Evolutionary conservation across 2,797 vertebrate genomes (phyloP).

Genomic region (Karalla daura): DNA sequence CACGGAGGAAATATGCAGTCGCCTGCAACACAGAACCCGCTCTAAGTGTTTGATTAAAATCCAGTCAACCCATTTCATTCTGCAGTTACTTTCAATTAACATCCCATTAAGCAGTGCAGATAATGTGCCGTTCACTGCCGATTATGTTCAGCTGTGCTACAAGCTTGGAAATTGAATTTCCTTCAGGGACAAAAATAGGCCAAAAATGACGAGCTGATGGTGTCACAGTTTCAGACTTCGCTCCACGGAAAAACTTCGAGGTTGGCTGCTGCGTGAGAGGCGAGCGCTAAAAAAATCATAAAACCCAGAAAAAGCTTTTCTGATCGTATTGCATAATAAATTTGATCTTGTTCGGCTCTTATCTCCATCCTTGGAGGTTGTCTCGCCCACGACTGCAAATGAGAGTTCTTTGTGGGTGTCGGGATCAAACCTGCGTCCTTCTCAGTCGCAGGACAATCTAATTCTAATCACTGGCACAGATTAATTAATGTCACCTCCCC

Average conservation of each 20-base stretch:
- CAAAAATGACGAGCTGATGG: background rate
- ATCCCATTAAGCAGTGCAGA: conserved; percentile 1
- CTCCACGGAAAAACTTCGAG: background rate
- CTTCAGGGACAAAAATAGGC: background rate
- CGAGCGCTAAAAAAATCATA: conserved; percentile 9
- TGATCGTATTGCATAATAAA: conserved; percentile 28
- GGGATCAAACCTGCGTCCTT: conserved; percentile 33
- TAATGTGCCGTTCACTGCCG: background rate
- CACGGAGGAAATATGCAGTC: background rate
- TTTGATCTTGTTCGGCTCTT: background rate
- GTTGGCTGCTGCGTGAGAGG: background rate
- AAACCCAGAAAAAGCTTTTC: conserved; percentile 47
- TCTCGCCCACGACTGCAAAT: background rate
- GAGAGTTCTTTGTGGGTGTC: conserved; percentile 2
- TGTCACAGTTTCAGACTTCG: background rate
- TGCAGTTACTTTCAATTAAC: conserved; percentile 19
- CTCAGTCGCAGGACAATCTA: conserved; percentile 1
- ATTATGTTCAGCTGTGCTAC: background rate
- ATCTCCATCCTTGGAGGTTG: conserved; percentile 11
- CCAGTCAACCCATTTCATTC: conserved; percentile 6
- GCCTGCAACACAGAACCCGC: background rate
- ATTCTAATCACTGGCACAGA: background rate
- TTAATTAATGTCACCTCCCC: conserved; percentile 10
- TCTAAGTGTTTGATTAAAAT: conserved; percentile 13
- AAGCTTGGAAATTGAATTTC: background rate